Evolutionary conservation across 30 jellyfish, hydroid and myxozoan genomes (phyloP).

Genomic region (Haliclystus octoradiatus): DNA sequence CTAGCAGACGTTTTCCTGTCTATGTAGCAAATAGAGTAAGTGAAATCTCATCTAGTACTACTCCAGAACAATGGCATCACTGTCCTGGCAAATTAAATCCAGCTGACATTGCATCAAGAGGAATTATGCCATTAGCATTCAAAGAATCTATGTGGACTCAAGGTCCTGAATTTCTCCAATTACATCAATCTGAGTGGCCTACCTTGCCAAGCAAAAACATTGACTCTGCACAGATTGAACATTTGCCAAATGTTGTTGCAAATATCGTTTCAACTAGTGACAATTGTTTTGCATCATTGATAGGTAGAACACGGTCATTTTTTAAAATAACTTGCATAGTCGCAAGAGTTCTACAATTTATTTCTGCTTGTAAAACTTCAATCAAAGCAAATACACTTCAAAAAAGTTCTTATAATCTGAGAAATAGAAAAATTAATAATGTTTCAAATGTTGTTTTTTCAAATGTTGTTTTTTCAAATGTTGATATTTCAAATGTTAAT

Average conservation of each 20-base stretch:
- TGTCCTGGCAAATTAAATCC: constrained; percentile 18
- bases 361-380: too few relatives aligned
- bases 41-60: constrained; percentile 15
- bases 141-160: background rate
- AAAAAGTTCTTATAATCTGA: too few relatives aligned
- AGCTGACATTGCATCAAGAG: constrained; percentile 23
- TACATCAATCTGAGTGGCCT: background rate
- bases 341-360: background rate
- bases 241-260: background rate
- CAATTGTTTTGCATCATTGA: background rate
- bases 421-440: too few relatives aligned
- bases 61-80: constrained; percentile 34
- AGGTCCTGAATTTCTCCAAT: constrained; percentile 9
- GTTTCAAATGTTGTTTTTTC: too few relatives aligned
- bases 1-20: constrained; percentile 13
- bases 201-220: background rate
- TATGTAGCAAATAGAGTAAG: constrained; percentile 28
- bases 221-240: background rate
- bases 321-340: background rate
- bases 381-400: too few relatives aligned
- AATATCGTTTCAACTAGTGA: background rate
- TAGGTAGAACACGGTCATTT: background rate
- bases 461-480: too few relatives aligned
- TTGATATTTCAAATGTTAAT: too few relatives aligned
- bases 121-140: background rate